These are phyloP conservation scores for Parotocinclus haroldoi DNA, from an alignment of 2,797 vertebrate species.

Conservation along the genomic window DNA sequence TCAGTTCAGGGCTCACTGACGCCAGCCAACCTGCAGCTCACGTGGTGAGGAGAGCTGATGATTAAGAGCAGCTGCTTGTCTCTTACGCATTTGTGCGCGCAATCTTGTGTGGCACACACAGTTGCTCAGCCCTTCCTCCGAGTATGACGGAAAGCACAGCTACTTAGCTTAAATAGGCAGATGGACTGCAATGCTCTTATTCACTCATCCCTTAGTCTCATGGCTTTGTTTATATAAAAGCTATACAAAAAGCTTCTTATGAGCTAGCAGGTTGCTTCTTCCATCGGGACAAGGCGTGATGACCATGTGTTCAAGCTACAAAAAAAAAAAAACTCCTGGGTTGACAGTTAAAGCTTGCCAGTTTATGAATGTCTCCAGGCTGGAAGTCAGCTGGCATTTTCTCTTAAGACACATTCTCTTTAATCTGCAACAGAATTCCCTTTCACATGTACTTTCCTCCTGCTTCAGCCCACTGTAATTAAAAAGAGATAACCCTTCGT, in stretches of 20 bases:
- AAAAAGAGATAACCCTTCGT: neutral
- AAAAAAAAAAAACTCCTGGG: neutral
- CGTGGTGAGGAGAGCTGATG: constrained; percentile 41
- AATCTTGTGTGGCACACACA: constrained; percentile 16
- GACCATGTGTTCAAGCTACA: neutral
- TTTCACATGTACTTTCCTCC: neutral
- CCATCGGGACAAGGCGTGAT: neutral
- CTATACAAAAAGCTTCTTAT: constrained; percentile 22
- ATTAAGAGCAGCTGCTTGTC: constrained; percentile 43
- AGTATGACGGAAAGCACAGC: constrained; percentile 2
- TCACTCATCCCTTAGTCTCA: constrained; percentile 12
- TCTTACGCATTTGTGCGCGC: constrained; percentile 22
- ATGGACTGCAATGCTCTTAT: constrained; percentile 17
- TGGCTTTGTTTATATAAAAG: constrained; percentile 24
- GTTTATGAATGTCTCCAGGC: constrained; percentile 1
- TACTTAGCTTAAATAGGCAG: constrained; percentile 29
- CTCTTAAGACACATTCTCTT: neutral
- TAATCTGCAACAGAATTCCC: constrained; percentile 9
- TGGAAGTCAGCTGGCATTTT: neutral
- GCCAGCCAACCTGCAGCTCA: constrained; percentile 37
- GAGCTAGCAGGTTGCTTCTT: neutral
- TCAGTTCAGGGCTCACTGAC: constrained; percentile 39
- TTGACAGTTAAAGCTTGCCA: neutral
- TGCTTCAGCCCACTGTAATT: constrained; percentile 13
- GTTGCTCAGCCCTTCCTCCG: constrained; percentile 12